Percentiles rank a stretch among this genome's conserved stretches.
These are phyloP conservation scores for Oryzias javanicus DNA, from an alignment of 2,113 vertebrate genomes.

Conservation along the genomic window DNA sequence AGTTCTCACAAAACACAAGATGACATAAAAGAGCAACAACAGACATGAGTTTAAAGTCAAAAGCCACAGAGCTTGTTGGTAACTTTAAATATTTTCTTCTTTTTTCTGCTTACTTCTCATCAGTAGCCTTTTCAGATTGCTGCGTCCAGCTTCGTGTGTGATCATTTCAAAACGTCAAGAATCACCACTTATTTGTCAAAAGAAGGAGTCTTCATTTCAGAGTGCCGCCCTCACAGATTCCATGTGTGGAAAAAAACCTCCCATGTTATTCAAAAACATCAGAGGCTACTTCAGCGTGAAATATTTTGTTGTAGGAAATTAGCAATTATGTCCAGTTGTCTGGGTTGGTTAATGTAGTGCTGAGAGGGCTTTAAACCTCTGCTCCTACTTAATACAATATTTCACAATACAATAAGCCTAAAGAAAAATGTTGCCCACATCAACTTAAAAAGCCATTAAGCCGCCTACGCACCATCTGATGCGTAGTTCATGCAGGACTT, in stretches of 20 bases:
- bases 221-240: neutral
- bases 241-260: neutral
- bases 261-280: constrained; percentile 2
- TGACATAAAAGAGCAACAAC: too few relatives aligned
- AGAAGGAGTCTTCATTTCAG: neutral
- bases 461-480: neutral
- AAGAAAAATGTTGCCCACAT: constrained; percentile 4
- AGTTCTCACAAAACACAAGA: too few relatives aligned
- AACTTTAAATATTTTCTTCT: too few relatives aligned
- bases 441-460: constrained; percentile 13
- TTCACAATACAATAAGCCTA: constrained; percentile 5
- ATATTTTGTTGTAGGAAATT: neutral
- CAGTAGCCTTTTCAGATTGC: too few relatives aligned
- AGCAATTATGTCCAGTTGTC: constrained; percentile 5
- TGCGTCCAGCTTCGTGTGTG: too few relatives aligned
- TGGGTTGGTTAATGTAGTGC: constrained; percentile 1
- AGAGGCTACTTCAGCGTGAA: neutral
- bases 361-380: constrained; percentile 7
- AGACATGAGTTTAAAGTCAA: too few relatives aligned
- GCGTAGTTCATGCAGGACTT: neutral
- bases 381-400: constrained; percentile 15
- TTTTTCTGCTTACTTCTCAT: too few relatives aligned
- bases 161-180: too few relatives aligned
- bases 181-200: too few relatives aligned
- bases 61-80: too few relatives aligned